Evolutionary conservation across 1,140 invertebrate genomes (phyloP).

Genomic region (Spodoptera litura): DNA sequence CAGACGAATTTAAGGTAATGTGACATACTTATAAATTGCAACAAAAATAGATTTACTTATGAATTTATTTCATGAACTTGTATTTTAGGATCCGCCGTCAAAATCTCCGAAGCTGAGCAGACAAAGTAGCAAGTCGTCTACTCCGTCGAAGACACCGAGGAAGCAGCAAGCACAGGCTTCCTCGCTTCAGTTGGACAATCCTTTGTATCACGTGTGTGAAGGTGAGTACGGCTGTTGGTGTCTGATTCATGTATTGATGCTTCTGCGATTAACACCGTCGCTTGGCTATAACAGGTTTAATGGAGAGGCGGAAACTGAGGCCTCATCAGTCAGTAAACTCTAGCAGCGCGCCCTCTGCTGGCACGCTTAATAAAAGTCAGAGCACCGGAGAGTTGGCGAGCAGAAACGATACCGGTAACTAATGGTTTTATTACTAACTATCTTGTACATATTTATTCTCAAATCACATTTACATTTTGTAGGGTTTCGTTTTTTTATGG

Average conservation of each 20-base stretch:
- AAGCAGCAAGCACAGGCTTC: constrained; percentile 68
- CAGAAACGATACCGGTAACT: constrained; percentile 78
- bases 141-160: constrained; percentile 73
- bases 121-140: constrained; percentile 80
- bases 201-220: constrained; percentile 93
- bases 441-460: background rate
- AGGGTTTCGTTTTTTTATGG: too few species aligned
- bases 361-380: constrained; percentile 86
- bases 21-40: background rate
- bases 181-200: constrained; percentile 90
- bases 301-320: constrained; percentile 80
- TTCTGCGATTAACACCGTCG: constrained; percentile 66
- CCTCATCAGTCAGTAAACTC: constrained; percentile 84
- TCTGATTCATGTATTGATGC: constrained; percentile 39
- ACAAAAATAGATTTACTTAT: background rate
- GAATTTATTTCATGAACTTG: constrained; percentile 15
- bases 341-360: constrained; percentile 70
- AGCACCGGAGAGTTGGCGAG: constrained; percentile 87
- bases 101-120: constrained; percentile 77
- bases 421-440: constrained; percentile 36
- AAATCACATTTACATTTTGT: background rate
- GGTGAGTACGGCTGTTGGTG: constrained; percentile 67
- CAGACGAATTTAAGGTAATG: constrained; percentile 89
- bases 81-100: constrained; percentile 77
- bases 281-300: constrained; percentile 73